Evolutionary conservation across 2,113 vertebrate genomes (phyloP).

Genomic region (Hippocampus guttulatus): DNA sequence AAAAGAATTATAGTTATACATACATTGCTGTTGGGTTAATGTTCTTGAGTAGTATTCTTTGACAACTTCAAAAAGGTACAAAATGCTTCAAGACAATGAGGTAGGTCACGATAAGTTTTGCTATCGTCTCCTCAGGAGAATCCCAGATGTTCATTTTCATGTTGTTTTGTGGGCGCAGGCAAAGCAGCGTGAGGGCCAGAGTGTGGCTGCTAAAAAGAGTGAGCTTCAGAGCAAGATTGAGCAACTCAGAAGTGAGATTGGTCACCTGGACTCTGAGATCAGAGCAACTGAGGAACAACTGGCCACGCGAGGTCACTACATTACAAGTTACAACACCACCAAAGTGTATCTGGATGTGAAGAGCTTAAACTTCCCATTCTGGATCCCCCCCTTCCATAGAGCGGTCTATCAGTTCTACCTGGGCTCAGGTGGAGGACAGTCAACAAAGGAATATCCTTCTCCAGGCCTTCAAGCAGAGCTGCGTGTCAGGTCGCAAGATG

Average conservation of each 20-base stretch:
- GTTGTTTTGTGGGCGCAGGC: conserved; percentile 39
- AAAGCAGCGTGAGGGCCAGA: conserved; percentile 55
- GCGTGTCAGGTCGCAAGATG: conserved; percentile 28
- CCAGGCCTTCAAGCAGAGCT: conserved; percentile 60
- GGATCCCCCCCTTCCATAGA: conserved; percentile 44
- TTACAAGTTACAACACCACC: neutral
- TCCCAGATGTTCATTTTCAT: neutral
- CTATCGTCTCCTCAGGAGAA: neutral
- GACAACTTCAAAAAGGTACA: conserved; percentile 65
- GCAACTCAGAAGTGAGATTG: conserved; percentile 72
- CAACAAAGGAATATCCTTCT: conserved; percentile 59
- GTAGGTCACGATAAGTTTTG: conserved; percentile 39
- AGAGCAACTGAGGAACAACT: conserved; percentile 72
- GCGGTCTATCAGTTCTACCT: conserved; percentile 43
- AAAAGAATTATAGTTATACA: neutral
- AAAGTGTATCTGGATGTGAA: neutral
- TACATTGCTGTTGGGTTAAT: neutral
- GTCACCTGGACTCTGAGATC: conserved; percentile 76
- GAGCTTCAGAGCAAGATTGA: conserved; percentile 70
- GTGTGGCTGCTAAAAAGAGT: conserved; percentile 58
- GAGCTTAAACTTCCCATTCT: neutral
- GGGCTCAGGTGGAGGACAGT: conserved; percentile 53
- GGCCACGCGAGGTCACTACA: conserved; percentile 70
- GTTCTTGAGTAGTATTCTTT: conserved; percentile 32
- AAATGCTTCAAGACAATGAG: conserved; percentile 70